Evolutionary conservation across 2,113 vertebrate genomes (phyloP).

Genomic region (human): DNA sequence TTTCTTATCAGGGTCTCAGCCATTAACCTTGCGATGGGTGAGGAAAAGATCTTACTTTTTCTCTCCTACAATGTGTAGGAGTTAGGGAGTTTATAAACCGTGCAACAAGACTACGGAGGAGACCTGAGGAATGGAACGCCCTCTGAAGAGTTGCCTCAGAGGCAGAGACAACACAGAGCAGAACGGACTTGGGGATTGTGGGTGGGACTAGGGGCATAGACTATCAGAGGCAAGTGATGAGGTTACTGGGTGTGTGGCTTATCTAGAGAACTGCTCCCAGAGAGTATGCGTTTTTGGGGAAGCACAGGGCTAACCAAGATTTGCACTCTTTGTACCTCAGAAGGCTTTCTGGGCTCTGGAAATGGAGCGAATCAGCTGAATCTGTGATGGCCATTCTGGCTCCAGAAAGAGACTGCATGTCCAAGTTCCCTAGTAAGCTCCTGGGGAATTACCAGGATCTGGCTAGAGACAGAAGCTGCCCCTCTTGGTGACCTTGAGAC

Average conservation of each 20-base stretch:
- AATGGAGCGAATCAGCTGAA: not conserved
- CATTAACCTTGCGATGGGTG: not conserved
- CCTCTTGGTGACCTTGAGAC: no score
- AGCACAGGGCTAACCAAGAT: not conserved
- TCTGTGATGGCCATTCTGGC: fast-evolving
- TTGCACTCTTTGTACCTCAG: not conserved
- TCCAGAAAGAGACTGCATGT: not conserved
- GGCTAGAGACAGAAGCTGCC: fast-evolving
- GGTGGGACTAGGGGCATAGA: not conserved
- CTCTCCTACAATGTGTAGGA: not conserved
- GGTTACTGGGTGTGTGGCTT: not conserved
- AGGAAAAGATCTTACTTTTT: not conserved
- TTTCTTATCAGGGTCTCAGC: not conserved
- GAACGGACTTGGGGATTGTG: not conserved
- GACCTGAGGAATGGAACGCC: no score
- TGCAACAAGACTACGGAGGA: not conserved
- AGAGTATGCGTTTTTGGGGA: no score
- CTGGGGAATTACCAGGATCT: fast-evolving
- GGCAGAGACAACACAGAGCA: not conserved
- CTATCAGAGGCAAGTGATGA: not conserved
- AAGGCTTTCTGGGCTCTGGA: not conserved
- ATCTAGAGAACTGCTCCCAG: not conserved
- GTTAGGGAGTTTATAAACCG: not conserved
- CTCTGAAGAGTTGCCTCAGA: not conserved
- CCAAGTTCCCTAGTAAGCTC: fast-evolving